Evolutionary conservation across 2,797 vertebrate species (phyloP).

Genomic region (Tragelaphus oryx): DNA sequence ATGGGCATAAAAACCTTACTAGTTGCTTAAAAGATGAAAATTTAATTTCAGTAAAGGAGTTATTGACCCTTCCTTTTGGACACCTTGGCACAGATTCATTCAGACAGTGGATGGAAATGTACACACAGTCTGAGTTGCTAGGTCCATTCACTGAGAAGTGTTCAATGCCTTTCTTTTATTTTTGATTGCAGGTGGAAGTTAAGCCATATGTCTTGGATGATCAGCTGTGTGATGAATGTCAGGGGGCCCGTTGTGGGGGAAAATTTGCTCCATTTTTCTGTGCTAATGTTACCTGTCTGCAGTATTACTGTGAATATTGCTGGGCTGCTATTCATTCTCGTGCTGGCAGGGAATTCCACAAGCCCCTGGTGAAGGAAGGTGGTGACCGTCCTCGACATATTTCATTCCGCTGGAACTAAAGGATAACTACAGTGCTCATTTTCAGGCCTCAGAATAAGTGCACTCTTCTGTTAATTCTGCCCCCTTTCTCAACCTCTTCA

Average conservation of each 20-base stretch:
- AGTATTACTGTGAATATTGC: slow-evolving; percentile 99
- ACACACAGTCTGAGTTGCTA: not conserved
- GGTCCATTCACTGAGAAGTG: not conserved
- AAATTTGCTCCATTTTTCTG: slow-evolving; percentile 99
- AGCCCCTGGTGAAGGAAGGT: slow-evolving; percentile 99
- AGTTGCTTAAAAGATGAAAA: not conserved
- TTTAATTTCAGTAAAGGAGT: not conserved
- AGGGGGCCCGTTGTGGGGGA: slow-evolving; percentile 98
- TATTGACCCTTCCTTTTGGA: not conserved
- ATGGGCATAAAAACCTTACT: not conserved
- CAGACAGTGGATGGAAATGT: not conserved
- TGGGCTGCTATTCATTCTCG: slow-evolving; percentile 99
- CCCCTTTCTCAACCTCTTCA: slow-evolving; percentile 77
- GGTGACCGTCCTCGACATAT: slow-evolving; percentile 99
- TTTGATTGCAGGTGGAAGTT: slow-evolving; percentile 96
- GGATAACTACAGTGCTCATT: slow-evolving; percentile 81
- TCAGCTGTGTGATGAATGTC: slow-evolving; percentile 99
- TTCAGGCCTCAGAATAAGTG: slow-evolving; percentile 92
- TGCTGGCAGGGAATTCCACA: slow-evolving; percentile 98
- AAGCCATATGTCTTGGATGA: slow-evolving; percentile 99
- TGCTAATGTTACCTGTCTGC: slow-evolving; percentile 99
- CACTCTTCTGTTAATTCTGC: slow-evolving; percentile 95
- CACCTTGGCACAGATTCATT: not conserved
- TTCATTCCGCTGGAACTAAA: slow-evolving; percentile 99
- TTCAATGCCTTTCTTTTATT: slow-evolving; percentile 56